Evolutionary conservation across 2,113 vertebrate species (phyloP).

Genomic region (Petroica traversi): DNA sequence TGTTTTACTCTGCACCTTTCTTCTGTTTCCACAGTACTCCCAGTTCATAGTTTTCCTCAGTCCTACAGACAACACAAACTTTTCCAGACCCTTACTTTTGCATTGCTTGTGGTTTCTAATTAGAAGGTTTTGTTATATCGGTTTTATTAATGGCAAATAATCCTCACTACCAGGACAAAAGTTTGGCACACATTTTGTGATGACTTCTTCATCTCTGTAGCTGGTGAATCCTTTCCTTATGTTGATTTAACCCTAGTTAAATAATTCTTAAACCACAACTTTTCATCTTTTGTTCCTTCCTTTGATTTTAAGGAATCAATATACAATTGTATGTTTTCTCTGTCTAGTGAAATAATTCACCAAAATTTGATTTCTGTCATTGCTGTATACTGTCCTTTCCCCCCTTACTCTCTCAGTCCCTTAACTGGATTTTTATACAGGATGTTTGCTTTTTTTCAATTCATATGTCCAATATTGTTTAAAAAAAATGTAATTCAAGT

Average conservation of each 20-base stretch:
- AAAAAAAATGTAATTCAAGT: not conserved
- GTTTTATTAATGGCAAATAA: not conserved
- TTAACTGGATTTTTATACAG: not conserved
- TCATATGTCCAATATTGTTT: not conserved
- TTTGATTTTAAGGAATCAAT: not conserved
- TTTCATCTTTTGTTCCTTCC: not conserved
- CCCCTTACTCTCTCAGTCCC: accelerated
- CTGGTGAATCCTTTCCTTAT: not conserved
- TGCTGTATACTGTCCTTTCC: not conserved
- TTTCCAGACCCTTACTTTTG: not conserved
- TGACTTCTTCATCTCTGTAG: not conserved
- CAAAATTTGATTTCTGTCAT: not conserved
- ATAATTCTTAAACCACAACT: not conserved
- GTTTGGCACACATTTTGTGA: not conserved
- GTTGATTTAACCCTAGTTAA: not conserved
- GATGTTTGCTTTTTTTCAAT: not conserved
- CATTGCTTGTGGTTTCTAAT: not conserved
- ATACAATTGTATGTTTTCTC: not conserved
- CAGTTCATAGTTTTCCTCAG: not conserved
- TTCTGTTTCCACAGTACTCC: not conserved
- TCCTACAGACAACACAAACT: not conserved
- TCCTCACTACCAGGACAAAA: not conserved
- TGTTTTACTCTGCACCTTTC: accelerated
- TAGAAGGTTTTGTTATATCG: not conserved
- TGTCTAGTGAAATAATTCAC: not conserved